Evolutionary conservation across 2,888 invertebrate genomes (phyloP), one percentile per base, ranked within the genome.

Genomic region (Calameuta idolon): DNA sequence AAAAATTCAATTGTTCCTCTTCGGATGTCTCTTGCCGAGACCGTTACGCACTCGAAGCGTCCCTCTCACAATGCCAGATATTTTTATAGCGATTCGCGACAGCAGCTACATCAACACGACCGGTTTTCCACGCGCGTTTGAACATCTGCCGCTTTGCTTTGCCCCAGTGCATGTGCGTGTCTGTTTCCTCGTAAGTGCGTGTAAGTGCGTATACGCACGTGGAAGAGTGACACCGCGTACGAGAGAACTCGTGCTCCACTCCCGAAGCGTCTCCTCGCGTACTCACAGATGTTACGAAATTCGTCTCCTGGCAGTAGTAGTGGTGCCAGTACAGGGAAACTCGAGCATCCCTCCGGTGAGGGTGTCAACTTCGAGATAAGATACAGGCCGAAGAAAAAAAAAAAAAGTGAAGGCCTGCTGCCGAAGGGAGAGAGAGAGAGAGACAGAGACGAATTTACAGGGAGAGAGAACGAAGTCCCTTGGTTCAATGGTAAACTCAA

Each of bases 61-160:
- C 77, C 55, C 69, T 76, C 87, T 76, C 87, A 91, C 90, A 90
- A 91, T 90, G 87, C 87, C 85, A 86, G 88, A 91, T 91, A 91
- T 91, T 91, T 91, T 91, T 90, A 90, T 91, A 91, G 90, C 90
- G 88, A 91, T 91, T 91, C 89, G 91, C 91, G 89, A 89, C 89
- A 89, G 89, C 91, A 89, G 91, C 90, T 91, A 90, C 89, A 89
- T 90, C 91, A 91, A 91, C 91, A 91, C 90, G 90, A 91, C 91
- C 91, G 91, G 91, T 91, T 91, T 90, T 90, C 88, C 90, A 89
- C 85, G 83, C 86, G 82, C 79, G 77, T 74, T 81, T 86, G 88
- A 90, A 91, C 91, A 91, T 91, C 91, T 91, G 91, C 89, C 91
- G 90, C 87, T 84, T 81, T 80, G 83, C 81, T 85, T 81, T 82